Base-by-base conservation (phyloP, 1,140 invertebrate species). In the Acromyrmex charruanus region DNA sequence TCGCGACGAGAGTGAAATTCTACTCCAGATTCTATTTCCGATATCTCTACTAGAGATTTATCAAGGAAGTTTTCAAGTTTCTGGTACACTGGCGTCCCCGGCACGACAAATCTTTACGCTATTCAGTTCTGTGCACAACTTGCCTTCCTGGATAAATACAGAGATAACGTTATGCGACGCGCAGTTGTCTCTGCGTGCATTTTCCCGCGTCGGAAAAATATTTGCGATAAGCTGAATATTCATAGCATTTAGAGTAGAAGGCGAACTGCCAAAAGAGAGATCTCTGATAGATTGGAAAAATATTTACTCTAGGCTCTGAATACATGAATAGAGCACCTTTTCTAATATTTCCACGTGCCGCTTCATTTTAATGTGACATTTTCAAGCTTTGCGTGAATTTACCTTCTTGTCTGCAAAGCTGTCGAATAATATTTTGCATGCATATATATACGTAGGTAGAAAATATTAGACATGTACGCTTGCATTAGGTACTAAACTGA, bases 21-120 rank as follows among this genome's bases (percentile, higher is more conserved):
- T 75, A 84, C 75, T 84, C n/a, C 69, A n/a, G 69, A 28, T 84
- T 44, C 80, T 75, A 84, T 74, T 74, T 74, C 68, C 80, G 80
- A 74, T 74, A 82, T 75, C 77, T 53, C 53, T 59, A 2, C 1
- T 49, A 28, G 71, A 59, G 79, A 89, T 89, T 85, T 88, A 82
- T 77, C 88, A 77, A 44, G 4, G 14, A 89, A 89, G 1, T 39
- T 39, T 39, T 39, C 35, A 39, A 39, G 71, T 89, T 88, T 68
- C 68, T 31, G 69, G 51, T 69, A 82, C 25, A 39, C 66, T 6
- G n/a, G 21, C 28, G 9, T 69, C 4, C 51, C 44, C 55, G 58
- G 25, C 25, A 55, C 25, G 79, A 71, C 80, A 82, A 82, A 82
- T 82, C 80, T 82, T 82, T 49, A 59, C 69, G 39, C 39, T 74